A percentile compares a stretch with the other conserved stretches of the same genome.
Conservation (phyloP, 2,888 invertebrate species). For the Sicus ferrugineus region DNA sequence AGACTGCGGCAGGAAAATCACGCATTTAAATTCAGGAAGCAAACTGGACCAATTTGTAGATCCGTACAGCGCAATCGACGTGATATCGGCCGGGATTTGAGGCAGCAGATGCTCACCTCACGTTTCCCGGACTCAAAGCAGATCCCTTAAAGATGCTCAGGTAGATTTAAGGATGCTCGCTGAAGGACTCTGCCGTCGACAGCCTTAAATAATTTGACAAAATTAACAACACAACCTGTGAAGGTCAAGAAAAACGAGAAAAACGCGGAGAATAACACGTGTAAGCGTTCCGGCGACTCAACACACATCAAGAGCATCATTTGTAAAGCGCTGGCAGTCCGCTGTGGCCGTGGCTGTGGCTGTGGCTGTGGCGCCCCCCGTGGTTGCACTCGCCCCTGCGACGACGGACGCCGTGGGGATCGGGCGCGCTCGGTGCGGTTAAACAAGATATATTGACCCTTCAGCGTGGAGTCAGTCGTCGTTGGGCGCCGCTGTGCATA, state of each 20-base stretch:
- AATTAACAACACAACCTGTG: conserved; percentile 62
- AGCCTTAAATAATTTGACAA: conserved; percentile 54
- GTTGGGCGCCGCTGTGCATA: conserved; percentile 10
- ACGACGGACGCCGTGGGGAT: neutral
- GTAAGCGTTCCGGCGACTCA: conserved; percentile 38
- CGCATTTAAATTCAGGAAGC: conserved; percentile 55
- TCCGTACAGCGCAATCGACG: neutral
- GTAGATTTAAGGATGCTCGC: neutral
- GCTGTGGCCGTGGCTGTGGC: conserved; percentile 15
- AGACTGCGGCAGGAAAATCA: conserved; percentile 20
- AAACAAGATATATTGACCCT: conserved; percentile 58
- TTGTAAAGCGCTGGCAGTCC: conserved; percentile 55
- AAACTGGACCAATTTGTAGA: conserved; percentile 48
- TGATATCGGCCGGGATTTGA: neutral
- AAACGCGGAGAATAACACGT: conserved; percentile 13
- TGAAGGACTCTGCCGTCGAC: neutral
- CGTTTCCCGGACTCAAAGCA: too few species aligned
- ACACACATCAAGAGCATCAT: conserved; percentile 51
- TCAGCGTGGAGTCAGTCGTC: conserved; percentile 42
- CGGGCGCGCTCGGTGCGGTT: conserved; percentile 15
- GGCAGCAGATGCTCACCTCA: too few species aligned
- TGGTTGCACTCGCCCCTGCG: conserved; percentile 1
- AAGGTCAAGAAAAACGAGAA: conserved; percentile 38
- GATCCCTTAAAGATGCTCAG: neutral
- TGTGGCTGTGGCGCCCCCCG: neutral